A percentile compares a stretch with the other conserved stretches of the same genome.
Evolutionary conservation across 1,140 invertebrate genomes (phyloP).

Genomic region (Asobara japonica): DNA sequence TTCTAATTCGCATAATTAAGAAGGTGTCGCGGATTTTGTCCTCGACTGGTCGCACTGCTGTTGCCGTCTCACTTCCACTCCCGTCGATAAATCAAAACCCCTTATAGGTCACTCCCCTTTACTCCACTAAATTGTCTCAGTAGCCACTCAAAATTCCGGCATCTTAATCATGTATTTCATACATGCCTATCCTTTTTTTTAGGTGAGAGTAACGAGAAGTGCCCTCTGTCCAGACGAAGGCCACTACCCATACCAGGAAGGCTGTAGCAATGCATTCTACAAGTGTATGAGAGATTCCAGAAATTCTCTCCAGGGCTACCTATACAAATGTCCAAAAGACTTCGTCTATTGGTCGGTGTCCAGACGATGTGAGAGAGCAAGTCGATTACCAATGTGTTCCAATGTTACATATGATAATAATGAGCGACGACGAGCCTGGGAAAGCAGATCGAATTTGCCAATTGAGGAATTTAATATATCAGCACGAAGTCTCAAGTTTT

Average conservation of each 20-base stretch:
- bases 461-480: slow-evolving; percentile 56
- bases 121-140: too few species aligned
- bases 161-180: too few species aligned
- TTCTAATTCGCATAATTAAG: too few species aligned
- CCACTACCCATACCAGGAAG: slow-evolving; percentile 73
- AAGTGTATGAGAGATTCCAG: slow-evolving; percentile 72
- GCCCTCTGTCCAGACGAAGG: slow-evolving; percentile 75
- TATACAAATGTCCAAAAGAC: slow-evolving; percentile 80
- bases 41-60: too few species aligned
- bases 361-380: slow-evolving; percentile 75
- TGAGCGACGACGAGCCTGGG: slow-evolving; percentile 46
- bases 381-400: slow-evolving; percentile 71
- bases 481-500: slow-evolving; percentile 44
- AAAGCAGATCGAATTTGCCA: slow-evolving; percentile 55
- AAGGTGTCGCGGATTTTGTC: too few species aligned
- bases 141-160: too few species aligned
- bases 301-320: slow-evolving; percentile 72
- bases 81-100: too few species aligned
- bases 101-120: too few species aligned
- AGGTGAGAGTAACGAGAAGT: slow-evolving; percentile 70
- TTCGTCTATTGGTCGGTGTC: slow-evolving; percentile 82
- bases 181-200: slow-evolving; percentile 53
- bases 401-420: slow-evolving; percentile 40
- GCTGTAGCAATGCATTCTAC: slow-evolving; percentile 77
- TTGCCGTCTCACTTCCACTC: too few species aligned